Evolutionary conservation across 2,888 invertebrate genomes (phyloP), one percentile per base, ranked within the genome.

Genomic region (Melanophora roralis): DNA sequence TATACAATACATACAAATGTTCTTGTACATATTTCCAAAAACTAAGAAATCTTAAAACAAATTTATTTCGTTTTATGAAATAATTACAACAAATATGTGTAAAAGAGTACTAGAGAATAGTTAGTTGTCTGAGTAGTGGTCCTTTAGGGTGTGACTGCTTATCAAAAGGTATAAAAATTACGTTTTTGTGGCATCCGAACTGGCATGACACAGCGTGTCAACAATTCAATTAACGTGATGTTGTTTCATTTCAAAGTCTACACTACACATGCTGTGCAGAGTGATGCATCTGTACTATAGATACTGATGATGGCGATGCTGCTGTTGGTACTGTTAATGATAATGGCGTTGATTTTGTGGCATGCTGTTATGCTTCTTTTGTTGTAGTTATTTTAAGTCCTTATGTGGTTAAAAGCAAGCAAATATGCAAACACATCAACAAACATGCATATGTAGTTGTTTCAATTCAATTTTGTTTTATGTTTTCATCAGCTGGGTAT

Each of bases 171-270:
- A 55, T 76, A 43, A 64, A 62, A 64, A 68, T 80, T 76, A 75
- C 73, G 79, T 80, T 81, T 73, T 74, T 78, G 79, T 69, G 77
- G 79, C 75, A 60, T 82, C 65, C 78, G 82, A 65, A 68, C 62
- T 68, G 78, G 81, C 77, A 80, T 77, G 80, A 62, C 80, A 77
- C 83, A 81, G 76, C 82, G 86, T 87, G 86, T 87, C 86, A 87
- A 86, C 87, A 87, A 87, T 87, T 87, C 87, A 87, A 87, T 87
- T 87, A 87, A 86, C 86, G 85, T 86, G 86, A 84, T 85, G 86
- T 85, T 86, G 87, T 71, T 77, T 40, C 59, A 34, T 51, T 84
- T 85, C 43, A 43, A 43, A 32, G 12, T 64, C 43, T 62, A n/a
- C 43, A 53, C 38, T 49, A 49, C 59, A 59, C 59, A 69, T 62